Base-by-base conservation (phyloP, 2,797 vertebrate genomes). In the Sebastes baramenuke region DNA sequence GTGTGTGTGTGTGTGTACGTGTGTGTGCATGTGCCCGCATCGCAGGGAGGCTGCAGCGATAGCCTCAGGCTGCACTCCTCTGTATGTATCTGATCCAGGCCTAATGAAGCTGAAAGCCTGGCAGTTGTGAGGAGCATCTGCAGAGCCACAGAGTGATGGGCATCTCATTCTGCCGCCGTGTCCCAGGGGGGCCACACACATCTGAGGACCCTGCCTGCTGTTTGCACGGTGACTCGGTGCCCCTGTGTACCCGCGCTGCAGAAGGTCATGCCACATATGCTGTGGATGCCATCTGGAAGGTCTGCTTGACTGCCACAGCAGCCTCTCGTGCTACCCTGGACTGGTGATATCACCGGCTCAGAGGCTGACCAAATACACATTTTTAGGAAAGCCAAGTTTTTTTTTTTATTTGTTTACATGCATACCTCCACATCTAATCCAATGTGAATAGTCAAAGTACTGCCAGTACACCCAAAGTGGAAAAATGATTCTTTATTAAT, bases 31-130 rank as follows among this genome's bases (percentile, higher is more conserved):
- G 77, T 29, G 61, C 71, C 81, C 79, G 85, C 90, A 80, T 91
- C 79, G 89, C 92, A 87, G 93, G 91, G 83, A 90, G 89, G 91
- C 91, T 89, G 90, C 80, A 82, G 91, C 82, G 90, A 93, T 93
- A 93, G 95, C 96, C 95, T 88, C 88, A 58, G 95, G 95, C 95
- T 94, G 79, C 89, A 73, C 90, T 94, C 88, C 89, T 91, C 88
- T 88, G 93, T 94, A 94, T 93, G 91, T 95, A 95, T 97, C 95
- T 96, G 96, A 97, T 96, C 94, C 92, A 91, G 95, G 95, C 94
- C 95, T 96, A 97, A 97, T 96, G 96, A 97, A 96, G 95, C 96
- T 92, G 95, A 95, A 96, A 96, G 96, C 95, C 96, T 96, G 96
- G 95, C 96, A 95, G 94, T 95, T 95, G 95, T 92, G 92, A 93